A percentile compares a stretch with the other conserved stretches of the same genome.
phyloP scores from a whole-genome alignment of 2,113 vertebrate genomes.

The Pelodiscus sinensis region DNA sequence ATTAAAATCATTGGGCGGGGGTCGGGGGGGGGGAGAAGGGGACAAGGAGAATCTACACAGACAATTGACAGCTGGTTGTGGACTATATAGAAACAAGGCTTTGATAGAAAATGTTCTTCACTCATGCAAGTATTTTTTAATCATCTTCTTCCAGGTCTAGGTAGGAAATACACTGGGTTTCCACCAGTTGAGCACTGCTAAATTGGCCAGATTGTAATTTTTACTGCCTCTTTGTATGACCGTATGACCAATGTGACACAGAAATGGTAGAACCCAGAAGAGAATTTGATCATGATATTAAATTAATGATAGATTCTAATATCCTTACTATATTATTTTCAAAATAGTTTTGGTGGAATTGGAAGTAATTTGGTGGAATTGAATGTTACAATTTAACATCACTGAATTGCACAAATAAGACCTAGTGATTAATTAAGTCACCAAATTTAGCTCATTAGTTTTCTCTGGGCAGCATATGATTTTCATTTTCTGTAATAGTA shows the following conservation, averaged over 20 bases:
- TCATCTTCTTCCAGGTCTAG: neutral
- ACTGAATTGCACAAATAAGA: slow-evolving; percentile 30
- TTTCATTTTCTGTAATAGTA: neutral
- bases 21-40: too few relatives aligned
- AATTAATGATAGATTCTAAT: neutral
- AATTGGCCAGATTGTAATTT: neutral
- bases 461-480: neutral
- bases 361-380: neutral
- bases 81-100: neutral
- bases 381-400: neutral
- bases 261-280: neutral
- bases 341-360: neutral
- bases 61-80: neutral
- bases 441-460: neutral
- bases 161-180: neutral
- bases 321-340: neutral
- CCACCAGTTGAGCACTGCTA: neutral
- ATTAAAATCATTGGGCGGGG: rapidly evolving
- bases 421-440: neutral
- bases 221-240: neutral
- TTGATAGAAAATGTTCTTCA: neutral
- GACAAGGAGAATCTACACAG: neutral
- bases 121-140: neutral
- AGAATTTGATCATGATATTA: neutral
- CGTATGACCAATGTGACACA: neutral